A percentile compares a stretch with the other conserved stretches of the same genome.
These are phyloP conservation scores for Oncorhynchus keta DNA, from an alignment of 2,113 vertebrate species.

Conservation along the genomic window DNA sequence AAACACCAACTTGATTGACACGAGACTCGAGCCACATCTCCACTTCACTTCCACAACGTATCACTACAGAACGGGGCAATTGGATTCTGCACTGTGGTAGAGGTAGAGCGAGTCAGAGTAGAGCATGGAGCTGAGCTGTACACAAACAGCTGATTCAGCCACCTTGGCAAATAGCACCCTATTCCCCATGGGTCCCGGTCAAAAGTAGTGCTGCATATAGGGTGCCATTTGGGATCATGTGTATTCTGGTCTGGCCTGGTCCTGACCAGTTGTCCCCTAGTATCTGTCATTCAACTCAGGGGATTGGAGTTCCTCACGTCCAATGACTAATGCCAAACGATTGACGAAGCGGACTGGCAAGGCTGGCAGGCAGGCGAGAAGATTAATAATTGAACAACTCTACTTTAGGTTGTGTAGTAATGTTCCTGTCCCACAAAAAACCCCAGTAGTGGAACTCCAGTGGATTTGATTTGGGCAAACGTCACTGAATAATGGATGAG, in stretches of 20 bases:
- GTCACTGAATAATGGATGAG: conserved; percentile 16
- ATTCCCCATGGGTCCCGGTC: no score
- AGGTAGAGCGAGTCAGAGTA: conserved; percentile 3
- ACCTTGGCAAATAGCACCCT: conserved; percentile 41
- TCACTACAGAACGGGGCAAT: conserved; percentile 5
- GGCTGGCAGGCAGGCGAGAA: conserved; percentile 1
- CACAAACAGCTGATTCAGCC: conserved; percentile 64
- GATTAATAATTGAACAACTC: conserved; percentile 44
- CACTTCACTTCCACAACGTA: background rate
- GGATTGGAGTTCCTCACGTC: background rate
- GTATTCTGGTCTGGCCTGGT: no score
- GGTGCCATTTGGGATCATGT: no score
- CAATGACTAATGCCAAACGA: background rate
- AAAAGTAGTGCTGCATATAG: no score
- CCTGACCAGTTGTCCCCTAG: no score
- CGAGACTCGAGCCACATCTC: background rate
- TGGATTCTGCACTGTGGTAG: conserved; percentile 8
- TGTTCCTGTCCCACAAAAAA: conserved; percentile 12
- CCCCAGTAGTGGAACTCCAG: background rate
- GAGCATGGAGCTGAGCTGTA: conserved; percentile 33
- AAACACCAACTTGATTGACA: conserved; percentile 31
- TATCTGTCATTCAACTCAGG: no score
- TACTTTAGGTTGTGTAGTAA: conserved; percentile 8
- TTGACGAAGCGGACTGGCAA: background rate
- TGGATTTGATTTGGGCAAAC: background rate